Base-by-base conservation (phyloP, 2,797 vertebrate genomes). In the Paguma larvata region DNA sequence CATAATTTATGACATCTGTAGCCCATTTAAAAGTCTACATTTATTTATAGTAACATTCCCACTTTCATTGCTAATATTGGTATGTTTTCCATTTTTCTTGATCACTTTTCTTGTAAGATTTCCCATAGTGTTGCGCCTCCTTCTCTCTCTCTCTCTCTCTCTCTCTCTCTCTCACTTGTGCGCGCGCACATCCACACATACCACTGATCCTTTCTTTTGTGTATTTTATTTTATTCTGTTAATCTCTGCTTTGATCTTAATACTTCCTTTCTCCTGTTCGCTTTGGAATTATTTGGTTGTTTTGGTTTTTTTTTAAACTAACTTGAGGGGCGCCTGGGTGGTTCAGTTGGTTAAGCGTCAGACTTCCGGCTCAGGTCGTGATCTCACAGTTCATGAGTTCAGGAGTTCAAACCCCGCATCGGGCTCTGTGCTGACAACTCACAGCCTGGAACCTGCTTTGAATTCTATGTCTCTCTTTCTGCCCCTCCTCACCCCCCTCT, bases 221-320 rank as follows among this genome's bases (percentile, higher is more conserved):
- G 7, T 73, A 46, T 89, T 89, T 89, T 16, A 75, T 86, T 89
- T 77, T 94, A 5, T 73, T 46, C 84, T 84, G 41, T 84, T 85
- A 65, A 75, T 75, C 48, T 93, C 16, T 93, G 5, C 56, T 41
- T 32, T 79, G 9, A 25, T 30, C n/a, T 46, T 67, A 53, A 59
- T 91, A 70, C 23, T 62, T 93, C 32, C n/a, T 83, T 89, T 75
- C n/a, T 89, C 48, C 32, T n/a, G 63, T 48, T 67, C 65, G 59
- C 56, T 84, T 89, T 94, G 46, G 27, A 89, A 68, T 79, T 75
- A 53, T 38, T 23, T 83, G 34, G 44, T 82, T 16, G 15, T 51
- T 79, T 75, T 89, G 38, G 38, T 44, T 27, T 27, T 9, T 59
- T 59, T 59, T 59, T 59, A 23, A 59, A 59, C 21, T 59, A 19